Conservation (phyloP, 2,888 invertebrate genomes). For the Dioctria linearis region DNA sequence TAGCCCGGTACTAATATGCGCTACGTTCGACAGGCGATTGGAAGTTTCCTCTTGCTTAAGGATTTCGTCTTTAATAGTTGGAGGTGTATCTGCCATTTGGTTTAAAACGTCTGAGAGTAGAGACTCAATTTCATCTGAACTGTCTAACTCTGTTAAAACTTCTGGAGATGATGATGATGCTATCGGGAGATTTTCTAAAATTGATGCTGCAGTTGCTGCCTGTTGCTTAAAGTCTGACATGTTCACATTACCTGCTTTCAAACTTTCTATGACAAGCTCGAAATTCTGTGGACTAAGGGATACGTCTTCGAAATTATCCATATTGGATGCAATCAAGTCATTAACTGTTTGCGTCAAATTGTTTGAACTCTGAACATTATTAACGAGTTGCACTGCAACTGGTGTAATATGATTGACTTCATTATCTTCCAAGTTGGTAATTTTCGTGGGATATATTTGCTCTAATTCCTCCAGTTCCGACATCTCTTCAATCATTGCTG, state of each 20-base stretch:
- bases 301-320: constrained; percentile 31
- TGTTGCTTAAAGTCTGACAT: constrained; percentile 69
- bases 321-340: constrained; percentile 26
- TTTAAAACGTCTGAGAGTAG: constrained; percentile 69
- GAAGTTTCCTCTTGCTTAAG: constrained; percentile 30
- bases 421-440: not conserved
- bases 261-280: constrained; percentile 59
- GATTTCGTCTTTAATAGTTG: not conserved
- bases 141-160: not conserved
- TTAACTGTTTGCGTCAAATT: constrained; percentile 33
- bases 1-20: constrained; percentile 66
- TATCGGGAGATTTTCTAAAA: constrained; percentile 61
- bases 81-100: constrained; percentile 63
- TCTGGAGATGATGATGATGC: not conserved
- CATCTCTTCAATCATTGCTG: not conserved
- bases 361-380: constrained; percentile 9
- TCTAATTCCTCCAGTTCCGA: not conserved
- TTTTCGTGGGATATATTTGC: not conserved
- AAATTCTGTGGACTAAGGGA: constrained; percentile 25
- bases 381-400: not conserved
- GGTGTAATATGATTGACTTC: constrained; percentile 2
- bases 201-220: constrained; percentile 70
- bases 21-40: constrained; percentile 66
- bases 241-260: constrained; percentile 64
- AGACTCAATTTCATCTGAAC: constrained; percentile 66